phyloP scores from a whole-genome alignment of 2,888 invertebrate genomes.

The Cacoxenus indagator region DNA sequence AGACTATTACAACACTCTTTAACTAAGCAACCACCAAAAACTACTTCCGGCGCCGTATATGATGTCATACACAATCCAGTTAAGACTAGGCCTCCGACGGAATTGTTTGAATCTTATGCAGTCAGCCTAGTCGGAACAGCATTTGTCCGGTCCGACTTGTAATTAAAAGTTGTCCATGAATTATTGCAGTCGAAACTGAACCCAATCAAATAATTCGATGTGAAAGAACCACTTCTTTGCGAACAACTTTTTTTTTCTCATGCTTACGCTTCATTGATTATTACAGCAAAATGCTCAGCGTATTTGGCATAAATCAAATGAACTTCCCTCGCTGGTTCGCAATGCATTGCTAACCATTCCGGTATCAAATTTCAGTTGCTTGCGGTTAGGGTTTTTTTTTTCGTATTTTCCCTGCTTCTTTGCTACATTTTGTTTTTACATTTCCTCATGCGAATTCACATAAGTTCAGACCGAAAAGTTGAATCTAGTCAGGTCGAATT shows the following conservation, averaged over 20 bases:
- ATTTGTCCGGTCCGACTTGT: conserved; percentile 35
- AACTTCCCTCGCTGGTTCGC: not conserved
- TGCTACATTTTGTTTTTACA: not conserved
- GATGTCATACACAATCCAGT: not conserved
- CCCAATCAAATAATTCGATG: not conserved
- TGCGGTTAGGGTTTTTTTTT: not conserved
- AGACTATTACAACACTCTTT: not conserved
- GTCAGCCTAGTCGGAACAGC: not conserved
- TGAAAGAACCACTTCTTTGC: not conserved
- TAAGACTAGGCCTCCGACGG: not conserved
- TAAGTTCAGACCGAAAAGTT: not conserved
- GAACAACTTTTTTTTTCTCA: not conserved
- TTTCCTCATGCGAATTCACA: not conserved
- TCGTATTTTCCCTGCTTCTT: not conserved
- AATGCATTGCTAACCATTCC: not conserved
- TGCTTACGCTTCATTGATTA: not conserved
- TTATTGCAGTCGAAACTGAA: no score
- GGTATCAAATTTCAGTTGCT: conserved; percentile 8
- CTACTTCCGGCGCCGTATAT: not conserved
- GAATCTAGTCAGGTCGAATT: not conserved
- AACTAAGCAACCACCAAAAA: not conserved
- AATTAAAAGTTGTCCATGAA: conserved; percentile 62
- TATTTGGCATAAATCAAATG: not conserved
- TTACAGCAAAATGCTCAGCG: conserved; percentile 1
- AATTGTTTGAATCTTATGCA: no score